Evolutionary conservation across 2,888 invertebrate species (phyloP).

Genomic region (Aquatica leii): DNA sequence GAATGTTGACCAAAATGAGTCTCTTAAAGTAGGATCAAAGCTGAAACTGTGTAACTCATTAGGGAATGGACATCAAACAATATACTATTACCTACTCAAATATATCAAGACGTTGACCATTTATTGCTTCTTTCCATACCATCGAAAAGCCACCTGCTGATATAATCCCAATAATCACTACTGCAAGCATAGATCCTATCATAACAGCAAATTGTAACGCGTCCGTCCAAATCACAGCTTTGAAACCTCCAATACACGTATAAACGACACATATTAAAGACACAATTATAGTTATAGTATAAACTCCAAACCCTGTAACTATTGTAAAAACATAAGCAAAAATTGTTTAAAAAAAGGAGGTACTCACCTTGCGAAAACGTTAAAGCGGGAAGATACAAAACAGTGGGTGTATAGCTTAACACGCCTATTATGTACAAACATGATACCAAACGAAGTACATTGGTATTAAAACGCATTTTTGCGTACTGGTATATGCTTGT

Average conservation of each 20-base stretch:
- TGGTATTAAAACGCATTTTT: constrained; percentile 69
- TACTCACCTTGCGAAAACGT: constrained; percentile 71
- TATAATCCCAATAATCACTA: not conserved
- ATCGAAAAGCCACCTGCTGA: constrained; percentile 63
- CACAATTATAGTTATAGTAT: constrained; percentile 70
- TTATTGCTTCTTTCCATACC: constrained; percentile 63
- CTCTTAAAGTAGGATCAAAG: constrained; percentile 67
- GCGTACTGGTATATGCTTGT: constrained; percentile 76
- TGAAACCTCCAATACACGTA: constrained; percentile 73
- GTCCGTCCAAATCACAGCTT: constrained; percentile 72
- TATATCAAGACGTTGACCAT: constrained; percentile 67
- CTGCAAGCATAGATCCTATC: not conserved
- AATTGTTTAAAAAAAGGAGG: not conserved
- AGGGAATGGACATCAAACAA: not conserved
- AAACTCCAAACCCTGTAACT: constrained; percentile 74
- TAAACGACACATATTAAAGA: constrained; percentile 78
- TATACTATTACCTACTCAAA: constrained; percentile 64
- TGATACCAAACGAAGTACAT: constrained; percentile 67
- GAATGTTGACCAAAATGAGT: constrained; percentile 69
- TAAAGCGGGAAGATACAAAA: constrained; percentile 74
- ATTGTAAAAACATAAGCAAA: not conserved
- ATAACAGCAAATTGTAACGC: constrained; percentile 63
- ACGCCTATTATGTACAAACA: constrained; percentile 68
- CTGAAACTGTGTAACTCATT: constrained; percentile 62
- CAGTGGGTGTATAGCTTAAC: constrained; percentile 69